A percentile compares a stretch with the other conserved stretches of the same genome.
These are phyloP conservation scores for Drosophila atripex DNA, from an alignment of 2,888 invertebrate genomes.

Conservation along the genomic window DNA sequence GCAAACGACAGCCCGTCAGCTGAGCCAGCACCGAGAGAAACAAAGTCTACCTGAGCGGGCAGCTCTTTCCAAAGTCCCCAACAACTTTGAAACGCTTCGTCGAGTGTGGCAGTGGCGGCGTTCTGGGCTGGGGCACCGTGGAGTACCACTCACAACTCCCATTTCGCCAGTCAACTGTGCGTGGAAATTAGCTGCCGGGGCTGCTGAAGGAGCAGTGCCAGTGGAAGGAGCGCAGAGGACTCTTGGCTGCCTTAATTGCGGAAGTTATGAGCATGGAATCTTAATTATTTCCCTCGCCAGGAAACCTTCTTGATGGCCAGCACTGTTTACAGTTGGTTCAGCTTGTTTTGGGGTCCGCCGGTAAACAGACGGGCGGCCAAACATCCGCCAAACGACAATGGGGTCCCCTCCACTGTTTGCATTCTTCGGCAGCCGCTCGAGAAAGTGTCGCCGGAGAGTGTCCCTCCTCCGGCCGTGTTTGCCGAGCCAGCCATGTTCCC, in stretches of 20 bases:
- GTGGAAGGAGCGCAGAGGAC: constrained; percentile 46
- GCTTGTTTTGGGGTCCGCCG: constrained; percentile 38
- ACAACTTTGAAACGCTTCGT: constrained; percentile 14
- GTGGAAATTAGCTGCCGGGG: constrained; percentile 75
- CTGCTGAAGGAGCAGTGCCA: constrained; percentile 20
- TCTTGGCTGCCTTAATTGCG: constrained; percentile 74
- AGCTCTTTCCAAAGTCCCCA: not conserved
- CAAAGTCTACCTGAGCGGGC: constrained; percentile 2
- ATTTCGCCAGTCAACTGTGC: constrained; percentile 70
- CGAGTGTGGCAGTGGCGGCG: not conserved
- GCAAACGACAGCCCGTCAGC: constrained; percentile 29
- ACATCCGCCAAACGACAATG: constrained; percentile 60
- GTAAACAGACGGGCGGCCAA: constrained; percentile 36
- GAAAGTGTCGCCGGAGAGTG: constrained; percentile 67
- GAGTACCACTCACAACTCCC: constrained; percentile 47
- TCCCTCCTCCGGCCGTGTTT: constrained; percentile 33
- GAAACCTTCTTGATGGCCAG: constrained; percentile 25
- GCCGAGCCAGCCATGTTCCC: constrained; percentile 51
- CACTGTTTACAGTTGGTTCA: constrained; percentile 64
- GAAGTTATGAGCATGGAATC: constrained; percentile 79
- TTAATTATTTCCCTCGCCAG: constrained; percentile 73
- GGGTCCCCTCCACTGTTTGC: constrained; percentile 60
- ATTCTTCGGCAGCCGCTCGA: constrained; percentile 67
- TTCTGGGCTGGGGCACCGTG: constrained; percentile 46
- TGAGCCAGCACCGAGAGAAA: constrained; percentile 3